A percentile compares a stretch with the other conserved stretches of the same genome.
These are phyloP conservation scores for Papilio protenor DNA, from an alignment of 2,888 invertebrate species.

Conservation along the genomic window DNA sequence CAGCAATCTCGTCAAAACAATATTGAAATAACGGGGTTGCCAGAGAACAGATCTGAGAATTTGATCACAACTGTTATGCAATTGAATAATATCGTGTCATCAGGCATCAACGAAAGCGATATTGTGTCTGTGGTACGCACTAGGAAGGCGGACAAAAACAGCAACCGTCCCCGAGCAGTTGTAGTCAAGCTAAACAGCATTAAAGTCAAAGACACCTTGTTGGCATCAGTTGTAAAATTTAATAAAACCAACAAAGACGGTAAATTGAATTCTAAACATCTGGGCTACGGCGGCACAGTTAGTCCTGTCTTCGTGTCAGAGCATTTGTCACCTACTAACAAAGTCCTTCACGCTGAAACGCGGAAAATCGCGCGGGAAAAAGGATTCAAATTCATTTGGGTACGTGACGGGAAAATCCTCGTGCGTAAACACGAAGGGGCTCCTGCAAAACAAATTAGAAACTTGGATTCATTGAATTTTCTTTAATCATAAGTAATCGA, in stretches of 20 bases:
- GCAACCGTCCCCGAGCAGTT: constrained; percentile 30
- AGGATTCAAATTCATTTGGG: constrained; percentile 3
- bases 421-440: constrained; percentile 16
- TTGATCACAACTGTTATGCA: constrained; percentile 22
- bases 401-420: constrained; percentile 17
- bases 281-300: constrained; percentile 29
- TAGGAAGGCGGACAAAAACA: constrained; percentile 26
- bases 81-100: constrained; percentile 24
- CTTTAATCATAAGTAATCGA: no score
- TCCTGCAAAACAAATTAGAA: not conserved
- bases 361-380: not conserved
- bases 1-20: constrained; percentile 34
- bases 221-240: constrained; percentile 32
- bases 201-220: constrained; percentile 17
- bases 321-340: constrained; percentile 8
- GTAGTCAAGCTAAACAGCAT: constrained; percentile 21
- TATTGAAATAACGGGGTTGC: constrained; percentile 36
- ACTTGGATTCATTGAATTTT: not conserved
- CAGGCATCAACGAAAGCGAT: constrained; percentile 21
- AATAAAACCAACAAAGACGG: constrained; percentile 25
- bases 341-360: constrained; percentile 21
- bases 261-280: constrained; percentile 23
- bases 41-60: constrained; percentile 39
- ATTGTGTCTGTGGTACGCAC: constrained; percentile 24
- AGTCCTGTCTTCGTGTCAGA: constrained; percentile 4